Base-by-base conservation (phyloP, 2,888 invertebrate genomes). In the Charanyca ferruginea region DNA sequence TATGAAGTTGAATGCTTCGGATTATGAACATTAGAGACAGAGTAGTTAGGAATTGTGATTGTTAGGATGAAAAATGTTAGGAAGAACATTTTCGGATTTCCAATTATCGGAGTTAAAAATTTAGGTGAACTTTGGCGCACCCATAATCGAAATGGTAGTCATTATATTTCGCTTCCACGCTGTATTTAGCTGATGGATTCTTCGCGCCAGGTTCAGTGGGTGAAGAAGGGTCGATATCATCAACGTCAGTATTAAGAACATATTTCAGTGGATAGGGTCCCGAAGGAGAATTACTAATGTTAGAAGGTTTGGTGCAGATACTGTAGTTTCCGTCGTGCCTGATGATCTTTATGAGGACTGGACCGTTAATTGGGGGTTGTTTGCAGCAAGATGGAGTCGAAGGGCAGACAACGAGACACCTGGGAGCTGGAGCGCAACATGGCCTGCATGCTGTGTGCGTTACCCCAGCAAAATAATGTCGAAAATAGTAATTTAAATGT, bases 71-170 rank as follows among this genome's bases (percentile, higher is more conserved):
- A n/a, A n/a, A n/a, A n/a, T n/a, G n/a, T n/a, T n/a, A n/a, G n/a
- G n/a, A n/a, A n/a, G n/a, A n/a, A n/a, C n/a, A n/a, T n/a, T n/a
- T n/a, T n/a, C n/a, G n/a, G n/a, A n/a, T n/a, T n/a, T n/a, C n/a
- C n/a, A n/a, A n/a, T n/a, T n/a, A n/a, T n/a, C n/a, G n/a, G n/a
- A n/a, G n/a, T n/a, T n/a, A n/a, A n/a, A n/a, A n/a, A n/a, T n/a
- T n/a, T n/a, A n/a, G n/a, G n/a, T n/a, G n/a, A n/a, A n/a, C n/a
- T n/a, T n/a, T n/a, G n/a, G n/a, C n/a, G n/a, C n/a, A n/a, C n/a
- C n/a, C n/a, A 65, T 94, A 95, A 63, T 95, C 95, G 65, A 95
- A 95, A 63, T 90, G 92, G 62, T 93, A 93, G 60, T 95, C 93
- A 60, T 95, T 95, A 66, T 87, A 95, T 77, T 94, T 95, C 0